These are phyloP conservation scores for Prenolepis imparis DNA, from an alignment of 2,888 invertebrate genomes.

Conservation along the genomic window DNA sequence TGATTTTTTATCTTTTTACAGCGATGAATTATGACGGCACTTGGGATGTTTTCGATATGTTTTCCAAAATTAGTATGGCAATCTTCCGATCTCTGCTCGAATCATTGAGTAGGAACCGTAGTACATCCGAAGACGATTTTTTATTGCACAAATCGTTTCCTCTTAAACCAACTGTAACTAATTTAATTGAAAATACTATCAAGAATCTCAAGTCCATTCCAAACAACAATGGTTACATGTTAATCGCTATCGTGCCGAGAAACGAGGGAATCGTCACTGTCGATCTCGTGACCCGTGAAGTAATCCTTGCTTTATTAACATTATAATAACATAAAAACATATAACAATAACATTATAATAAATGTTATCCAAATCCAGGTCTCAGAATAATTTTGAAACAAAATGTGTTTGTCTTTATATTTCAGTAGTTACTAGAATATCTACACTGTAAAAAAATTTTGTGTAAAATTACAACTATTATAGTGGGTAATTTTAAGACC, in stretches of 20 bases:
- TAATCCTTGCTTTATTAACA: slow-evolving; percentile 54
- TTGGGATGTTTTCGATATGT: slow-evolving; percentile 77
- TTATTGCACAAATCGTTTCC: slow-evolving; percentile 51
- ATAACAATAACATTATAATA: slow-evolving; percentile 11
- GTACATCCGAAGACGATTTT: slow-evolving; percentile 54
- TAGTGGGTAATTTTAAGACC: too few species aligned
- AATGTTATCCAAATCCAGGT: neutral
- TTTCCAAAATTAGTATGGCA: slow-evolving; percentile 75
- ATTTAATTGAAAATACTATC: slow-evolving; percentile 70
- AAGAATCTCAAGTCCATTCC: slow-evolving; percentile 69
- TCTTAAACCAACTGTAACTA: slow-evolving; percentile 59
- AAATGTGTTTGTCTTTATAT: neutral
- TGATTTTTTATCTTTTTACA: neutral
- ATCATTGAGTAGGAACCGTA: slow-evolving; percentile 64
- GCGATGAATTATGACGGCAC: slow-evolving; percentile 33
- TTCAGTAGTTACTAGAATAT: neutral
- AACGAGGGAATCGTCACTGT: slow-evolving; percentile 67
- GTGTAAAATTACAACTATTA: too few species aligned
- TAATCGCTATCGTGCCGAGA: slow-evolving; percentile 69
- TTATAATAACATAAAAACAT: neutral
- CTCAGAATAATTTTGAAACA: neutral
- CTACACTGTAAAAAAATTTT: too few species aligned
- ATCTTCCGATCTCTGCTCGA: slow-evolving; percentile 77
- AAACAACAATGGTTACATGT: slow-evolving; percentile 76
- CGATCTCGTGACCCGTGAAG: slow-evolving; percentile 72